Conservation (phyloP, 2,888 invertebrate species). For the Trichopria drosophilae region DNA sequence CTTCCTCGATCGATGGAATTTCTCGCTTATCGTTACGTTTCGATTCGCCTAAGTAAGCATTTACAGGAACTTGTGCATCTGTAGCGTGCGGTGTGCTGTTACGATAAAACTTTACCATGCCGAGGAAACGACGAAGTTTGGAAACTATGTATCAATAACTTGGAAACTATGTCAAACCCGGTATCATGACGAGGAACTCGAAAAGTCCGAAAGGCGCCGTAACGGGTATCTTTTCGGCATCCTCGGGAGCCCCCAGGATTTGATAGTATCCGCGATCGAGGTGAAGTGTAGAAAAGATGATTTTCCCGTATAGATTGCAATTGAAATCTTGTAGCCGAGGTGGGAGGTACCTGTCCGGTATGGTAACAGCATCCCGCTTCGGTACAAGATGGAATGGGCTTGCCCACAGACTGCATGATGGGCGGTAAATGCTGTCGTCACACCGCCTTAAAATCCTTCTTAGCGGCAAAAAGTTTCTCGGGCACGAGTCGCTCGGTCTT, state of each 20-base stretch:
- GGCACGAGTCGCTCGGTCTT: slow-evolving; percentile 45
- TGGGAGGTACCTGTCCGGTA: slow-evolving; percentile 40
- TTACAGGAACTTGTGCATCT: slow-evolving; percentile 25
- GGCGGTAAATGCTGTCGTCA: slow-evolving; percentile 52
- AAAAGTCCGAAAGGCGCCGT: slow-evolving; percentile 40
- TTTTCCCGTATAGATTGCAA: too few relatives aligned
- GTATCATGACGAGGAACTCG: slow-evolving; percentile 34
- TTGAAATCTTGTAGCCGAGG: background rate
- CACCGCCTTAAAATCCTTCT: slow-evolving; percentile 43
- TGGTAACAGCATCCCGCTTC: slow-evolving; percentile 40
- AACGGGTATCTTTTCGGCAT: slow-evolving; percentile 44
- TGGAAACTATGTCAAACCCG: too few relatives aligned
- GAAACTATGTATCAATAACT: too few relatives aligned
- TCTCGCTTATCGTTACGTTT: slow-evolving; percentile 32
- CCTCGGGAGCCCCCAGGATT: too few relatives aligned
- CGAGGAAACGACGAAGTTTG: slow-evolving; percentile 22
- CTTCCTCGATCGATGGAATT: background rate
- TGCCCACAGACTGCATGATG: slow-evolving; percentile 51
- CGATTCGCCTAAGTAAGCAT: slow-evolving; percentile 13
- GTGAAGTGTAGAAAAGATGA: too few relatives aligned
- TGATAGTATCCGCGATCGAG: too few relatives aligned
- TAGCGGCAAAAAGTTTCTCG: slow-evolving; percentile 42
- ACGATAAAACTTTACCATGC: slow-evolving; percentile 20
- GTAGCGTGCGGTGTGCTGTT: slow-evolving; percentile 26
- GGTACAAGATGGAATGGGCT: slow-evolving; percentile 46